Percentiles rank a stretch among this genome's conserved stretches.
These are phyloP conservation scores for Drosophila paranaensis DNA, from an alignment of 2,888 invertebrate species.

Conservation along the genomic window DNA sequence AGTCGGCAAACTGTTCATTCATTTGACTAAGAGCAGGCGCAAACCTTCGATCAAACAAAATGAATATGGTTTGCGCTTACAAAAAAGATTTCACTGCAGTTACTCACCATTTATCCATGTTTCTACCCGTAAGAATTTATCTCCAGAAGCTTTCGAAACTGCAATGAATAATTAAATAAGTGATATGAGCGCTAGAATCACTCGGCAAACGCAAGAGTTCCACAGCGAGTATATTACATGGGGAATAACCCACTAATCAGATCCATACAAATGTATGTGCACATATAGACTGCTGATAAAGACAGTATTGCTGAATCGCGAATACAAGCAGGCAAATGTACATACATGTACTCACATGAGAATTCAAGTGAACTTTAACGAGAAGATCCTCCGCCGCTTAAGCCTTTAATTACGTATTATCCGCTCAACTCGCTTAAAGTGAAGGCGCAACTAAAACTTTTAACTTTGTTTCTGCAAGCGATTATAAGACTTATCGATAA, in stretches of 20 bases:
- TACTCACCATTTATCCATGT: slow-evolving; percentile 5
- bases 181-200: neutral
- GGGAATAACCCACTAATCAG: too few relatives aligned
- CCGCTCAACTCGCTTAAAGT: neutral
- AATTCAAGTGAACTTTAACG: neutral
- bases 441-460: neutral
- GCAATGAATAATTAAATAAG: neutral
- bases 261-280: too few relatives aligned
- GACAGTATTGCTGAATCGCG: neutral
- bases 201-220: neutral
- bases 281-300: neutral
- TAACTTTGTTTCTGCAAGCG: neutral
- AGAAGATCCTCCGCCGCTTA: neutral
- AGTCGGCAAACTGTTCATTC: slow-evolving; percentile 25
- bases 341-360: neutral
- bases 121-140: neutral
- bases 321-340: neutral
- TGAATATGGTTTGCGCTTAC: neutral
- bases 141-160: neutral
- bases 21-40: slow-evolving; percentile 8
- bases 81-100: neutral
- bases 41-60: slow-evolving; percentile 19
- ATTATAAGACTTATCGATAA: neutral
- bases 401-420: neutral
- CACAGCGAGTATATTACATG: neutral